Evolutionary conservation across 1,140 invertebrate species (phyloP).

Genomic region (Dendroctonus valens): DNA sequence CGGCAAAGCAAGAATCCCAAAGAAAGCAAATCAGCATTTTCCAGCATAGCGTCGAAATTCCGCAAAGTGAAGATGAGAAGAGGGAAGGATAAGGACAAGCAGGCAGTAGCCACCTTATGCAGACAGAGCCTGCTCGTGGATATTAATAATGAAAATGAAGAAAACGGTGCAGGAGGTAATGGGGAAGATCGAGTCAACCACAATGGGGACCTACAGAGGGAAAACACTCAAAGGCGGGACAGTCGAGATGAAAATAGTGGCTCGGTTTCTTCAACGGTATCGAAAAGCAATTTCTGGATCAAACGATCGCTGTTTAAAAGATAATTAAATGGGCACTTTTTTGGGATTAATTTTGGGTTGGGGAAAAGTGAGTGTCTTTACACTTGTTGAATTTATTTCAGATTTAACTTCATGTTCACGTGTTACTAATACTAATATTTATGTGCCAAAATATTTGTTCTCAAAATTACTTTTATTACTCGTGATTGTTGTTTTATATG

Average conservation of each 20-base stretch:
- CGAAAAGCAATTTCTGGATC: slow-evolving; percentile 26
- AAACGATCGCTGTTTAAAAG: slow-evolving; percentile 27
- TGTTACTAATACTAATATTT: background rate
- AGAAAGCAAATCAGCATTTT: slow-evolving; percentile 56
- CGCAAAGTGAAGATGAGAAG: slow-evolving; percentile 55
- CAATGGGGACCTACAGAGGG: slow-evolving; percentile 14
- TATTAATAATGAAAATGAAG: slow-evolving; percentile 39
- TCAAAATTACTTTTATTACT: too few species aligned
- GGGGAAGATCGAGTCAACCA: background rate
- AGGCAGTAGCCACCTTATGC: slow-evolving; percentile 63
- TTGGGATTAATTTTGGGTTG: too few species aligned
- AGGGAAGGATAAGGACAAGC: slow-evolving; percentile 51
- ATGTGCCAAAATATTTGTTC: background rate
- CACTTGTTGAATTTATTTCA: background rate
- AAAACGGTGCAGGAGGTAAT: background rate
- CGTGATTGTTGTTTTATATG: background rate
- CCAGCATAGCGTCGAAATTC: slow-evolving; percentile 65
- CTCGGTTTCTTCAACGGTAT: background rate
- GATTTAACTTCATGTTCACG: background rate
- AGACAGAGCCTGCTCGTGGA: slow-evolving; percentile 66
- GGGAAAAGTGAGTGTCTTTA: background rate
- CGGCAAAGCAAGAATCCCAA: slow-evolving; percentile 44
- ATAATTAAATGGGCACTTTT: background rate
- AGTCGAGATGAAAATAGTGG: too few species aligned
- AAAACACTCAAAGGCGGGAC: background rate